Base-by-base conservation (phyloP, 2,888 invertebrate genomes). In the Lithodes maja region DNA sequence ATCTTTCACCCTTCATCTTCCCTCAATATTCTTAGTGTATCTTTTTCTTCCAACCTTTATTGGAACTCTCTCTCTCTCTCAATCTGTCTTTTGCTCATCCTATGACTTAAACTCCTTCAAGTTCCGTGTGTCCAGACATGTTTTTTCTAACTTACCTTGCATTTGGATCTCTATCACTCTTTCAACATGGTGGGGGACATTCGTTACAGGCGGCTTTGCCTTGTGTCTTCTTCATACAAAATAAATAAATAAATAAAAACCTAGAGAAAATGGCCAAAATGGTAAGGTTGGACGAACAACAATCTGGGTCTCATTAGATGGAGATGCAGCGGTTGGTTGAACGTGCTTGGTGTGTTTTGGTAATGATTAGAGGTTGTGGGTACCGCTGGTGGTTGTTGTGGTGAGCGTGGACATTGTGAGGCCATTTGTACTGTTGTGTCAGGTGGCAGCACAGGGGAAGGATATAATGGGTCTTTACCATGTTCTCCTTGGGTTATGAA, bases 281-380 rank as follows among this genome's bases (percentile, higher is more conserved):
- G 61, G 86, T 86, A 81, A 81, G 75, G 71, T 75, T 55, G 50
- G 61, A 55, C 33, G 80, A 81, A 81, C 81, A 75, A 81, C 74
- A 71, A 61, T 49, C 69, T 74, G 55, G 71, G 75, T 74, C 86
- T 86, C 86, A 75, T 81, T 86, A 86, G 55, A 69, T 61, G 74
- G 80, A 86, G 75, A 61, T 54, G 50, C 53, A 49, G 55, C 50
- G 74, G 74, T 86, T 86, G 75, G 86, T 81, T 86, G 33, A 33
- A 33, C 33, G 33, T 33, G 33, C 50, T 12, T 53, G 52, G 12
- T 5, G 15, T 77, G 50, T 5, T 77, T 77, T 77, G 52, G 77
- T 77, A 50, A 50, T 12, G n/a, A 7, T 74, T 9, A 33, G 0
- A 33, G 33, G 33, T 33, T 33, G 33, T 33, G 33, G 74, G 74